These are phyloP conservation scores for Hirtodrosophila cameraria DNA, from an alignment of 2,888 invertebrate species.

Conservation along the genomic window DNA sequence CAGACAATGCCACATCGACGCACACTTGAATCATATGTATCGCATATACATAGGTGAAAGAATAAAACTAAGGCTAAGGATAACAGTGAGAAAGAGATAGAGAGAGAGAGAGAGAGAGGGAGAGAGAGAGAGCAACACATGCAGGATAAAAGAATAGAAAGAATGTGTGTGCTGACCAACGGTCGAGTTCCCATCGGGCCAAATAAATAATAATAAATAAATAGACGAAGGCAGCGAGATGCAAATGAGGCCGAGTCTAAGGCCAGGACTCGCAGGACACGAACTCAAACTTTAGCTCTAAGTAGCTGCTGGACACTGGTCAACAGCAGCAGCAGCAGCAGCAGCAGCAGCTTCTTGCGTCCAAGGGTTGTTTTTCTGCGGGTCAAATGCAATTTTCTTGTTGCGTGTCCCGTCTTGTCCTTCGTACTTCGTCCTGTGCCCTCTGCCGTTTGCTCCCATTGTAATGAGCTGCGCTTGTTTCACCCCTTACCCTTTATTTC, in stretches of 20 bases:
- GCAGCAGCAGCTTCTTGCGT: slow-evolving; percentile 8
- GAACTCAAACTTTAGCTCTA: slow-evolving; percentile 5
- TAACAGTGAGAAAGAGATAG: slow-evolving; percentile 5
- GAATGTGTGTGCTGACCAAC: slow-evolving; percentile 54
- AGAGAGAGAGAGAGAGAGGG: slow-evolving; percentile 1
- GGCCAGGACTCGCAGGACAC: not conserved
- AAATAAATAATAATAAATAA: slow-evolving; percentile 48
- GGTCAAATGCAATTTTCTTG: slow-evolving; percentile 60
- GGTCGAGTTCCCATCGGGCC: slow-evolving; percentile 51
- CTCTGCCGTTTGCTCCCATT: slow-evolving; percentile 61
- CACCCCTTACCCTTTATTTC: slow-evolving; percentile 28
- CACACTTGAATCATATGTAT: slow-evolving; percentile 30
- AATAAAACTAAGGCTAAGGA: slow-evolving; percentile 22
- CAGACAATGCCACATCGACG: slow-evolving; percentile 25
- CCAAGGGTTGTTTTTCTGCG: slow-evolving; percentile 25
- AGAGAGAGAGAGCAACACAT: not conserved
- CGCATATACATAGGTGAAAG: not conserved
- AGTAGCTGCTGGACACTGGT: slow-evolving; percentile 58
- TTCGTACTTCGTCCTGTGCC: slow-evolving; percentile 15
- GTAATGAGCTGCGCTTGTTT: slow-evolving; percentile 59
- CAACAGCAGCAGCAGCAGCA: slow-evolving; percentile 23
- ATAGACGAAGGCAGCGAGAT: slow-evolving; percentile 56
- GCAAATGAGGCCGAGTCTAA: slow-evolving; percentile 54
- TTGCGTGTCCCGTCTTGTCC: not conserved
- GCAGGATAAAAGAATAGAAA: slow-evolving; percentile 23